Percentiles rank a stretch among this genome's conserved stretches.
Conservation (phyloP, 37 sponge, comb jelly and placozoan genomes). For the Axinella damicornis region DNA sequence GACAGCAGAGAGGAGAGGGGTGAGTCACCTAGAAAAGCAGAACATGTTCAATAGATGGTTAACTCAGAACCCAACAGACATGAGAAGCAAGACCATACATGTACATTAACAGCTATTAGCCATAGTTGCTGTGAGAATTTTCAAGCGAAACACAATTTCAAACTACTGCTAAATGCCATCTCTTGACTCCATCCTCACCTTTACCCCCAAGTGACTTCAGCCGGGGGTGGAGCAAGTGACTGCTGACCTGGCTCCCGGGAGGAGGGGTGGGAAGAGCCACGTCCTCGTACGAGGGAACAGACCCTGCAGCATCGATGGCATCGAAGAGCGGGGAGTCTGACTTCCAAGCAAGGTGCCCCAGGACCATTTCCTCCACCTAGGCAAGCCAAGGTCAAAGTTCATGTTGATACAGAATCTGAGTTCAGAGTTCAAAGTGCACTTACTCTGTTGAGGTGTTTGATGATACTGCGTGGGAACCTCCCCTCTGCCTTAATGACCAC, state of each 20-base stretch:
- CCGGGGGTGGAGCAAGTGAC: conserved; percentile 13
- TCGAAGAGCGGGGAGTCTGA: conserved; percentile 88
- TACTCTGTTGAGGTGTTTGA: conserved; percentile 87
- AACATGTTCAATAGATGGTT: background rate
- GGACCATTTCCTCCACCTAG: conserved; percentile 84
- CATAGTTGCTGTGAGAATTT: too few species aligned
- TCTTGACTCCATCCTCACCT: background rate
- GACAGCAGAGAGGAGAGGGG: conserved; percentile 51
- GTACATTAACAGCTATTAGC: too few species aligned
- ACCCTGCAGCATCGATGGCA: conserved; percentile 69
- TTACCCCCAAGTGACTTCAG: conserved; percentile 1
- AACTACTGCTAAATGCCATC: too few species aligned
- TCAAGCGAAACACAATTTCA: too few species aligned
- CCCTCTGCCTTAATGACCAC: conserved; percentile 74
- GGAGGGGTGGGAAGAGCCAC: conserved; percentile 45
- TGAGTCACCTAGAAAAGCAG: conserved; percentile 2
- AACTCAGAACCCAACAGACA: too few species aligned
- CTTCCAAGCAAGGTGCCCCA: conserved; percentile 79
- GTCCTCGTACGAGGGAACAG: conserved; percentile 77
- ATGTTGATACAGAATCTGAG: too few species aligned
- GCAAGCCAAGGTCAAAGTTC: too few species aligned
- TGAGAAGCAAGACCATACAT: too few species aligned
- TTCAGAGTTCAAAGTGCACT: background rate
- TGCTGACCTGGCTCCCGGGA: background rate
- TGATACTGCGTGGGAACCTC: conserved; percentile 72